Base-by-base conservation (phyloP, 2,888 invertebrate genomes). In the Crematogaster levior region DNA sequence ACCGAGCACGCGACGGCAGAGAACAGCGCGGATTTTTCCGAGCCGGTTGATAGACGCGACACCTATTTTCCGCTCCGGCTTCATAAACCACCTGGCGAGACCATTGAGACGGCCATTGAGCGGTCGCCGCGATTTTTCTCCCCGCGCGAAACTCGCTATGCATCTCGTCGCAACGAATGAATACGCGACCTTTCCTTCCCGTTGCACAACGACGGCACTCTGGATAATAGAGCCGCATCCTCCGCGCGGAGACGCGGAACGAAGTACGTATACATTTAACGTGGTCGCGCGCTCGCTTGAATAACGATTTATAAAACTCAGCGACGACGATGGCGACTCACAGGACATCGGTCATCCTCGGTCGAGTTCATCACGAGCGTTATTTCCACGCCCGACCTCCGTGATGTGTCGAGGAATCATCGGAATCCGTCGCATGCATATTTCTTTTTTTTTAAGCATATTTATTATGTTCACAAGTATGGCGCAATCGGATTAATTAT, bases 231-330 rank as follows among this genome's bases (percentile, higher is more conserved):
- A 83, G 72, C 56, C 66, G 51, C 46, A 53, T 84, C 81, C 84
- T 66, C 82, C 68, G 27, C 48, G 74, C 48, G 48, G 63, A 37
- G 74, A 74, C 48, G 73, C 72, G 56, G n/a, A 34, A 58, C 72
- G 40, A 30, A 51, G 40, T 21, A 43, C 63, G 24, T 43, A n/a
- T n/a, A 7, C 56, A 12, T 79, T 72, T 65, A 60, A 21, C 75
- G 60, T 40, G 24, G 27, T 21, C 51, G 74, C 63, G 48, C 51
- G 51, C 40, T 68, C 56, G 79, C 63, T 74, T 84, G 79, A 84
- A 74, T 82, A 84, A 85, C 74, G 80, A 79, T 84, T 82, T 82
- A 74, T 84, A 85, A 85, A 85, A 84, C 37, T 74, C 51, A 58
- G 40, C 27, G 77, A 56, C 51, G 70, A 48, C 46, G 60, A 60